Conservation (phyloP, 2,888 invertebrate genomes). For the Tiliacea citrago region DNA sequence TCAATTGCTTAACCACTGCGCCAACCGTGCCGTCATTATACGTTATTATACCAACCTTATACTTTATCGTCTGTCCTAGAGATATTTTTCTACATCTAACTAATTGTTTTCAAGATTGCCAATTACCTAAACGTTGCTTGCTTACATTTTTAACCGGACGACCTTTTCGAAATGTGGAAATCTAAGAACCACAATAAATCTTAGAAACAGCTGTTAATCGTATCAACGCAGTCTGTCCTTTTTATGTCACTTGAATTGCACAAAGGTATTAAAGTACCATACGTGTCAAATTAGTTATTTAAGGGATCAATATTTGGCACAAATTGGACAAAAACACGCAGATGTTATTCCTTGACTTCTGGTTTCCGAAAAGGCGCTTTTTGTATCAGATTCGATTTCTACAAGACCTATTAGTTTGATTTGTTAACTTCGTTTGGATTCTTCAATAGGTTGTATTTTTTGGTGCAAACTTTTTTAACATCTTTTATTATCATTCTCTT, state of each 20-base stretch:
- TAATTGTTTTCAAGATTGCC: not conserved
- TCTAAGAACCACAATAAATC: conserved; percentile 15
- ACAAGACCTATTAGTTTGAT: not conserved
- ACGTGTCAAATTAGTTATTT: conserved; percentile 69
- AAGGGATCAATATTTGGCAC: conserved; percentile 71
- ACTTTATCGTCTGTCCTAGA: not conserved
- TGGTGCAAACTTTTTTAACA: not conserved
- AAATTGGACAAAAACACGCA: conserved; percentile 64
- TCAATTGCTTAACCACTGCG: too few relatives aligned
- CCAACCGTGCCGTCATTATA: too few relatives aligned
- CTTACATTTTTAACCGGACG: not conserved
- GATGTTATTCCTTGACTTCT: conserved; percentile 53
- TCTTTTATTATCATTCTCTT: not conserved
- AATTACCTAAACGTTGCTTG: not conserved
- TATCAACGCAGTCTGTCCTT: conserved; percentile 54
- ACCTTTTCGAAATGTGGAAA: not conserved
- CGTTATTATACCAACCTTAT: too few relatives aligned
- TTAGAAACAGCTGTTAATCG: conserved; percentile 58
- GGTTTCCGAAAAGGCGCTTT: conserved; percentile 11
- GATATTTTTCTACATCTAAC: not conserved
- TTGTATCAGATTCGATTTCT: conserved; percentile 53
- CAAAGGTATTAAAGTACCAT: conserved; percentile 40
- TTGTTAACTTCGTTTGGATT: not conserved
- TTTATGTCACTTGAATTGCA: conserved; percentile 45
- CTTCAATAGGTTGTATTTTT: not conserved